These are phyloP conservation scores for Tenthredo scrophulariae DNA, from an alignment of 2,888 invertebrate species.

Conservation along the genomic window DNA sequence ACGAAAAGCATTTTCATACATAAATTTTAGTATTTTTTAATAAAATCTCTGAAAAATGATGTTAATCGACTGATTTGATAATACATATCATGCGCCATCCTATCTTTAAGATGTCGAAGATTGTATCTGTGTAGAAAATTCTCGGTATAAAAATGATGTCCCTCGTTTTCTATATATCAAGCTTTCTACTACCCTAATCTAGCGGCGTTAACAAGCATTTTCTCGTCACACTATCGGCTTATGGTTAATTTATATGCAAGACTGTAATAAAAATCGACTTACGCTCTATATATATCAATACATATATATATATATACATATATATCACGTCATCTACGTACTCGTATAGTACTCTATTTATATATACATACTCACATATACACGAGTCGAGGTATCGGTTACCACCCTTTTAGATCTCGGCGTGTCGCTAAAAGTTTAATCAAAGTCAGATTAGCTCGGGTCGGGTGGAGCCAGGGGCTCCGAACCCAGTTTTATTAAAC, in stretches of 20 bases:
- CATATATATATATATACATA: neutral
- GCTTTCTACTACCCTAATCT: conserved; percentile 50
- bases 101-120: neutral
- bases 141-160: neutral
- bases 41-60: neutral
- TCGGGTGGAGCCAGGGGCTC: conserved; percentile 55
- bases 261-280: conserved; percentile 76
- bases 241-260: conserved; percentile 59
- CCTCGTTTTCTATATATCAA: conserved; percentile 44
- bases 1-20: neutral
- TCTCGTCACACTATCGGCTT: conserved; percentile 54
- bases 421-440: conserved; percentile 77
- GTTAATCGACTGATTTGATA: neutral
- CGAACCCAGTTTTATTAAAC: conserved; percentile 72
- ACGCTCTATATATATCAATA: conserved; percentile 61
- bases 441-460: conserved; percentile 76
- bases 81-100: neutral
- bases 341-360: neutral
- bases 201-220: conserved; percentile 54
- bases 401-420: conserved; percentile 68
- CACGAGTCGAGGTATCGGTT: conserved; percentile 59
- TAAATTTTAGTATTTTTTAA: neutral
- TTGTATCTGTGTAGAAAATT: neutral
- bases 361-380: conserved; percentile 53
- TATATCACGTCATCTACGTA: neutral